Conservation (phyloP, 2,888 invertebrate genomes). For the Baccha elongata region DNA sequence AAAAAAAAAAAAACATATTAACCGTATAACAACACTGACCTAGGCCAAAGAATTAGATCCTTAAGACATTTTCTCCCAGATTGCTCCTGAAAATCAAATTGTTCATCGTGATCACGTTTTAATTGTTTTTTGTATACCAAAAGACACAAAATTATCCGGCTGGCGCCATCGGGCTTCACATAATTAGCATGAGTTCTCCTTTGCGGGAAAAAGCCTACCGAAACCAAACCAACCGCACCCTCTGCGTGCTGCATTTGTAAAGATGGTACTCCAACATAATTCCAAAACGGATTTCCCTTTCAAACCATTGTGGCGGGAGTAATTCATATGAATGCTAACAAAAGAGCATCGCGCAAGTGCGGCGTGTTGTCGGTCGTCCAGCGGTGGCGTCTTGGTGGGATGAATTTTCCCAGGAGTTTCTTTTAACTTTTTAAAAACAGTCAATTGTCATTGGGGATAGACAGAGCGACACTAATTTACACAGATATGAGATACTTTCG, state of each 20-base stretch:
- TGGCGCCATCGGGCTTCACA: slow-evolving; percentile 71
- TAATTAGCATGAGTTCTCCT: slow-evolving; percentile 69
- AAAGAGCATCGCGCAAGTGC: slow-evolving; percentile 50
- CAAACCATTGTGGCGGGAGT: slow-evolving; percentile 3
- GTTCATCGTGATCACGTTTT: slow-evolving; percentile 72
- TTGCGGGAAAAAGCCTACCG: slow-evolving; percentile 46
- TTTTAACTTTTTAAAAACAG: slow-evolving; percentile 52
- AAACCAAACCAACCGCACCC: slow-evolving; percentile 39
- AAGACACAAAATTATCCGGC: slow-evolving; percentile 67
- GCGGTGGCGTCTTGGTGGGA: not conserved
- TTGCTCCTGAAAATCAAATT: slow-evolving; percentile 62
- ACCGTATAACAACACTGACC: slow-evolving; percentile 13
- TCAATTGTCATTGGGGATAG: slow-evolving; percentile 46
- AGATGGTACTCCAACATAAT: slow-evolving; percentile 30
- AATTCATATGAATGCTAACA: slow-evolving; percentile 16
- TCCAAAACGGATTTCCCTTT: slow-evolving; percentile 62
- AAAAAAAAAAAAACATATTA: too few species aligned
- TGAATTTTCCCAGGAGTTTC: slow-evolving; percentile 61
- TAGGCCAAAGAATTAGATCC: slow-evolving; percentile 37
- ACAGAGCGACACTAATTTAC: slow-evolving; percentile 54
- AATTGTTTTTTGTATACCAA: slow-evolving; percentile 56
- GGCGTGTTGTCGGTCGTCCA: not conserved
- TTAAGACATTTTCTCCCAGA: slow-evolving; percentile 53
- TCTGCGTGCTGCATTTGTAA: slow-evolving; percentile 57
- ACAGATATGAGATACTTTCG: slow-evolving; percentile 44